Percentiles rank a stretch among this genome's conserved stretches.
phyloP scores from a whole-genome alignment of 2,888 invertebrate species.

The Pseudolycoriella hygida region DNA sequence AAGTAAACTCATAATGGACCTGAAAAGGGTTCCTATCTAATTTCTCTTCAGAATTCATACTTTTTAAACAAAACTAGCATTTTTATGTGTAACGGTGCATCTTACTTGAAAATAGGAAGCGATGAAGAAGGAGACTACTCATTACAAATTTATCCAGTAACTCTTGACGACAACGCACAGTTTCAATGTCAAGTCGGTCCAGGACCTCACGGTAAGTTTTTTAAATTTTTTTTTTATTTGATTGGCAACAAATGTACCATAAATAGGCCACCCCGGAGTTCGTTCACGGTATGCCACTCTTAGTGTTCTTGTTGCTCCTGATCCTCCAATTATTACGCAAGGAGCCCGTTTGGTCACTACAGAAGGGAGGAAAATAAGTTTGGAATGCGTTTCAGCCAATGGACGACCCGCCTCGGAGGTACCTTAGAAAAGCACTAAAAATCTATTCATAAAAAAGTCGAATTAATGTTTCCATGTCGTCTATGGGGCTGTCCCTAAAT shows the following conservation, averaged over 20 bases:
- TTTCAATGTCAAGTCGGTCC: slow-evolving; percentile 92
- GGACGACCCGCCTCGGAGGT: slow-evolving; percentile 94
- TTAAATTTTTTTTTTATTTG: not conserved
- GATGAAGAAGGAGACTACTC: slow-evolving; percentile 91
- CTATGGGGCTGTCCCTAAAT: too few relatives aligned
- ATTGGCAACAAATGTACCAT: too few relatives aligned
- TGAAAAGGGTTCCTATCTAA: too few relatives aligned
- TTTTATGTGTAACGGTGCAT: too few relatives aligned
- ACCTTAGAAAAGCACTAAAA: slow-evolving; percentile 12
- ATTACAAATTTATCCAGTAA: slow-evolving; percentile 77
- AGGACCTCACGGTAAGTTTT: slow-evolving; percentile 32
- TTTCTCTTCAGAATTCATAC: too few relatives aligned
- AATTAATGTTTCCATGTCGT: not conserved
- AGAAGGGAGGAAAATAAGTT: slow-evolving; percentile 74
- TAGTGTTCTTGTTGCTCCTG: slow-evolving; percentile 78
- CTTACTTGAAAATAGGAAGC: too few relatives aligned
- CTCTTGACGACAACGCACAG: slow-evolving; percentile 78
- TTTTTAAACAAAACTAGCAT: too few relatives aligned
- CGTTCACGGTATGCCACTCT: slow-evolving; percentile 72
- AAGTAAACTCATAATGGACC: too few relatives aligned
- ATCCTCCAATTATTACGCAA: slow-evolving; percentile 74
- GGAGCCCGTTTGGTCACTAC: slow-evolving; percentile 71
- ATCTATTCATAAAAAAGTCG: not conserved
- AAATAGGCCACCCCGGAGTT: slow-evolving; percentile 50
- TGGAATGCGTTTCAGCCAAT: slow-evolving; percentile 78